These are phyloP conservation scores for Xylocopa sonorina DNA, from an alignment of 1,140 invertebrate genomes.

Conservation along the genomic window DNA sequence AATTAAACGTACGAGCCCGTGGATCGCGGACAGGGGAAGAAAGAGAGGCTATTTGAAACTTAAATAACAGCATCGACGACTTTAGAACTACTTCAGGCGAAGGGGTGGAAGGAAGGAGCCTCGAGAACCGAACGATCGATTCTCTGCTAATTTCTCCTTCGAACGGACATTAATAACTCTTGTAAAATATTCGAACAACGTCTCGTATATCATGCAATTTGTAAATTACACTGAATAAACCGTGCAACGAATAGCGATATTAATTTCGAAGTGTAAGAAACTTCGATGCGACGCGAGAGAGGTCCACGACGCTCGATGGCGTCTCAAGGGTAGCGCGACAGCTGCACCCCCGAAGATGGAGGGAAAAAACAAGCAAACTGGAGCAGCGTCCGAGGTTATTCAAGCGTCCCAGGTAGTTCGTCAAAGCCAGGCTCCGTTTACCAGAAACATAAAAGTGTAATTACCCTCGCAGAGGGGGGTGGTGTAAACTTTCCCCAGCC, in stretches of 20 bases:
- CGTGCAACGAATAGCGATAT: too few relatives aligned
- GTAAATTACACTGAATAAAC: neutral
- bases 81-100: slow-evolving; percentile 18
- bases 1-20: slow-evolving; percentile 40
- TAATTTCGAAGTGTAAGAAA: neutral
- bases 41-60: slow-evolving; percentile 34
- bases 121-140: slow-evolving; percentile 3
- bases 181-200: neutral
- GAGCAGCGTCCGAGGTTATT: neutral
- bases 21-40: neutral
- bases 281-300: neutral
- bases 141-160: neutral
- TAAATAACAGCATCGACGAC: slow-evolving; percentile 52
- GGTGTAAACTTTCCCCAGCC: slow-evolving; percentile 26
- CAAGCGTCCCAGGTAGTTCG: neutral
- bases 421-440: slow-evolving; percentile 9
- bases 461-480: slow-evolving; percentile 40
- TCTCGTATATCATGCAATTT: slow-evolving; percentile 6
- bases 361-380: neutral
- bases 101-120: neutral
- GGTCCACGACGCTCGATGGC: too few relatives aligned
- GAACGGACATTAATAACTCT: slow-evolving; percentile 16
- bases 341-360: neutral
- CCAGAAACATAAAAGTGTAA: slow-evolving; percentile 35
- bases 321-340: neutral